Evolutionary conservation across 2,113 vertebrate species (phyloP), one percentile per base, ranked within the genome.

Genomic region (Ceyx cyanopectus): DNA sequence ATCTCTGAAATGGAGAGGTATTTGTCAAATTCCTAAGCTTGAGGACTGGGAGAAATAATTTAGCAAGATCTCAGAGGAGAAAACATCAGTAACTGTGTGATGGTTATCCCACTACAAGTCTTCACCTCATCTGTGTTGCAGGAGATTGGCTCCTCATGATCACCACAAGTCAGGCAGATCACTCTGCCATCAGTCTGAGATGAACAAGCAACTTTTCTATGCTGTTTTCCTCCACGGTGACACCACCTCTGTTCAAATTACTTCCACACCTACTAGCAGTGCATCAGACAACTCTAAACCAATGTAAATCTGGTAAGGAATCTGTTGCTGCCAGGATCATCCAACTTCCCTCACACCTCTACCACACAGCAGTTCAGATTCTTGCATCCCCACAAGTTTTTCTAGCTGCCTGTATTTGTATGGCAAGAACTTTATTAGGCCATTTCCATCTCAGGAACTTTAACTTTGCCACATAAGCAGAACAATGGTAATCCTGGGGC

Each of bases 321-420:
- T 10, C 16, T 13, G n/a, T 30, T 57, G 20, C 41, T 85, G 48
- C 23, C 58, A 68, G 50, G 10, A 45, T 60, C 43, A 70, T 43
- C 6, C 40, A 69, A 21, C 18, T 67, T 53, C 37, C 29, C 22
- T 67, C 40, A 75, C 51, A 57, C 22, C 48, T 81, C 41, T 43
- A 67, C 48, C 51, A 19, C 0, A 10, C 53, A 54, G 60, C 29
- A 21, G 14, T 54, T 37, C 5, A 14, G 57, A 46, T 23, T 66
- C 12, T 32, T 21, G 14, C 12, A 29, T 12, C n/a, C 51, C 40
- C 2, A 0, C 53, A 67, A 20, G 32, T 16, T 5, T 12, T 45
- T 69, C 34, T 22, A 45, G 18, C 19, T 80, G 24, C 32, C 63
- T 80, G 8, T 21, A 58, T 10, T 73, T 30, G 32, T 2, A 53